Evolutionary conservation across 2,888 invertebrate species (phyloP).

Genomic region (Mystacides longicornis): DNA sequence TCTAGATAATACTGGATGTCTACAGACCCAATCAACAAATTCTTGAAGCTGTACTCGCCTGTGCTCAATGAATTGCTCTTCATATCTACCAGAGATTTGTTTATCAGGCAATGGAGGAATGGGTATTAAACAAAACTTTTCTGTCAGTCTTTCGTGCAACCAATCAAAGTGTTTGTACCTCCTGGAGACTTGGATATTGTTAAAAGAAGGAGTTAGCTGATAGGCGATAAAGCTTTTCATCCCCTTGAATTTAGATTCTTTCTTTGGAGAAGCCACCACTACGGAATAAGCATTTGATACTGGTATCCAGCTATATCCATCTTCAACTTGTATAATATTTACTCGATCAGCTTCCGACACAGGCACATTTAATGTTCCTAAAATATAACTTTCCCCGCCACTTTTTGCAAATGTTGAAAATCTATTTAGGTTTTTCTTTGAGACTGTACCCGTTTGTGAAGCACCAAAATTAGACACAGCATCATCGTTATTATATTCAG

Average conservation of each 20-base stretch:
- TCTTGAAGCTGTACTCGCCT: slow-evolving; percentile 89
- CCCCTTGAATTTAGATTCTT: slow-evolving; percentile 95
- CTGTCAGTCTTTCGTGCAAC: slow-evolving; percentile 88
- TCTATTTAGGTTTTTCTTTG: slow-evolving; percentile 65
- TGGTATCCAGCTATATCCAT: slow-evolving; percentile 70
- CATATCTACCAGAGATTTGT: slow-evolving; percentile 94
- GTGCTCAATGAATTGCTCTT: slow-evolving; percentile 94
- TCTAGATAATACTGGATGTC: slow-evolving; percentile 89
- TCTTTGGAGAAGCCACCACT: slow-evolving; percentile 89
- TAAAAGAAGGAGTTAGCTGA: slow-evolving; percentile 90
- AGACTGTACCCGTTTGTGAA: slow-evolving; percentile 56
- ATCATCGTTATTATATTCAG: slow-evolving; percentile 46
- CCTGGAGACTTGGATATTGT: slow-evolving; percentile 86
- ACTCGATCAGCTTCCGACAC: slow-evolving; percentile 67
- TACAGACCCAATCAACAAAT: slow-evolving; percentile 94
- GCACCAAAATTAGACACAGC: slow-evolving; percentile 45
- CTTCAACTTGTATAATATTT: slow-evolving; percentile 65
- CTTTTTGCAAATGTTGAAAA: slow-evolving; percentile 88
- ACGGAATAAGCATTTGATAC: slow-evolving; percentile 72
- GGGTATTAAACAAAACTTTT: slow-evolving; percentile 90
- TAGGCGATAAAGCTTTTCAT: slow-evolving; percentile 97
- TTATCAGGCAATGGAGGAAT: slow-evolving; percentile 97
- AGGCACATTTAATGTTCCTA: slow-evolving; percentile 64
- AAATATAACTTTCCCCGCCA: slow-evolving; percentile 81
- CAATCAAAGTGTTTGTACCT: slow-evolving; percentile 99